Base-by-base conservation (phyloP, 2,797 vertebrate species). In the Bovichtus variegatus region DNA sequence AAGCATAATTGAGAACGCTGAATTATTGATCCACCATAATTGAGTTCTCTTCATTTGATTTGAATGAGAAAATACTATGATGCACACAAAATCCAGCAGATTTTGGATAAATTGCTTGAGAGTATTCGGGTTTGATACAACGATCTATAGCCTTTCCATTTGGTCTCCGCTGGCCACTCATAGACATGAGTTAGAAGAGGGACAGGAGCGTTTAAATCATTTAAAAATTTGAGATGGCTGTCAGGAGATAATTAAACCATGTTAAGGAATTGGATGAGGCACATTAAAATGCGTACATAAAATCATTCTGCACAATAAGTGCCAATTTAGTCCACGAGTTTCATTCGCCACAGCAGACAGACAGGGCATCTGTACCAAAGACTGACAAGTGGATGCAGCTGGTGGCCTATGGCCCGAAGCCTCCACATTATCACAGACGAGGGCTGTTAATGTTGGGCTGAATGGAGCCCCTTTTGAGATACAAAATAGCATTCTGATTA, bases 401-500 rank as follows among this genome's bases (percentile, higher is more conserved):
- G 95, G 94, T 94, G 93, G 94, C 93, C 94, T 91, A 88, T 92
- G 91, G 93, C 89, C 93, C 88, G 75, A 87, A 93, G 92, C 91
- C 86, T 88, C 89, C 89, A 89, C 89, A 92, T 93, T 92, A 91
- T 92, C 90, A 89, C 92, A 91, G 90, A 94, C 88, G 92, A 95
- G 93, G 89, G 94, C 89, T 94, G 94, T 87, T 93, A 93, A 92
- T 92, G 88, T 76, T 71, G 84, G 70, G 78, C 87, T 94, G 92
- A 95, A 95, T 92, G 88, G 93, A 93, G 91, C 93, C 87, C 92
- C 93, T 94, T 94, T 92, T 88, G 92, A 92, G 92, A 92, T 89
- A 92, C 91, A 94, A 94, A 96, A 96, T 95, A 95, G 92, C 89
- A 91, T 93, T 93, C 94, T 96, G 94, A 96, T 96, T 95, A 95